Evolutionary conservation across 2,113 vertebrate genomes (phyloP), one percentile per base, ranked within the genome.

Genomic region (Carassius auratus): DNA sequence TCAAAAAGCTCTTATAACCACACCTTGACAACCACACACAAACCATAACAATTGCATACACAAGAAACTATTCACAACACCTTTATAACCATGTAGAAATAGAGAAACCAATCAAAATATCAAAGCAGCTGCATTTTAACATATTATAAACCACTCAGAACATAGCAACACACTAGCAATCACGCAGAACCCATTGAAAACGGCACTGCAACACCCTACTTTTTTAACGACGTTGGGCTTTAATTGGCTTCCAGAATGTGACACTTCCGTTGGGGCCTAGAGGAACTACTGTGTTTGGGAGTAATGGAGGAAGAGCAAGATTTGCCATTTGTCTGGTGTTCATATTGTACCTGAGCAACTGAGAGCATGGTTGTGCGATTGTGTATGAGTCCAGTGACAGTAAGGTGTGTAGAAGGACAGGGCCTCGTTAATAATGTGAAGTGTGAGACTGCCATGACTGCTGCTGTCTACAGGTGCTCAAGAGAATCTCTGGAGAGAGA

Each of bases 401-500:
- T 45, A 86, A 61, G 79, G 59, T 59, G 57, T 55, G 45, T 57
- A 42, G 85, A 81, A 26, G 85, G 85, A 83, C 42, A 79, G 71
- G 55, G 61, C 79, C 45, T 86, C 33, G 33, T 86, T 86, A 86
- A 76, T 57, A 86, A 38, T 38, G 85, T 48, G 78, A 73, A 42
- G 64, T 61, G 64, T 74, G 45, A 66, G 69, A 73, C 59, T 61
- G 52, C 78, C 73, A 77, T 86, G 85, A 86, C 85, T 83, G 79
- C 73, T 86, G 73, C 85, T 82, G 80, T 81, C 79, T 83, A 68
- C 80, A 83, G 80, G 85, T 86, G 79, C 57, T 76, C 59, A 83
- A 59, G 42, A 82, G 42, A 66, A 59, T 64, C 55, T 57, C 68
- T 36, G 19, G 83, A 66, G 59, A 66, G 26, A 52, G 74, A 36